These are phyloP conservation scores for Helogale parvula DNA, from an alignment of 2,113 vertebrate genomes.

Conservation along the genomic window DNA sequence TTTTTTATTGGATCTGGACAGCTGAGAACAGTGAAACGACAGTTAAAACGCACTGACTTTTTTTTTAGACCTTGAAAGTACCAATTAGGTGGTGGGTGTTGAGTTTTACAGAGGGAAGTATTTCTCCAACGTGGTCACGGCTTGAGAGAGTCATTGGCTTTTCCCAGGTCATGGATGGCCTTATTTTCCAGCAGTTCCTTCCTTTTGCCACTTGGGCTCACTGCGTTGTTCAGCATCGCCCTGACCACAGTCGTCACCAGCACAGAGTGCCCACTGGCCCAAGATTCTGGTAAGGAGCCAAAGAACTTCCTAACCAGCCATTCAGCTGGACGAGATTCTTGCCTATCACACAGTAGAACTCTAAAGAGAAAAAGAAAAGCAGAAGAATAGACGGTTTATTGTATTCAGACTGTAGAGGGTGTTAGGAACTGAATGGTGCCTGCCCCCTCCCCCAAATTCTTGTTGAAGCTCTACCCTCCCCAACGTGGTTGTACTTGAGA, in stretches of 20 bases:
- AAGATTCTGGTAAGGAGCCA: conserved; percentile 72
- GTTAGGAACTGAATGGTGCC: neutral
- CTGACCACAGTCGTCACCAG: conserved; percentile 81
- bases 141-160: conserved; percentile 25
- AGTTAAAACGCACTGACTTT: neutral
- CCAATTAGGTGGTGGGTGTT: neutral
- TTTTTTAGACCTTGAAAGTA: neutral
- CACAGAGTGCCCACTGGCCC: conserved; percentile 81
- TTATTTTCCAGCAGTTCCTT: conserved; percentile 88
- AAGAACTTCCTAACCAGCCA: conserved; percentile 86
- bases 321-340: conserved; percentile 86
- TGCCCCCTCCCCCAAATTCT: neutral
- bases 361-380: conserved; percentile 67
- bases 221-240: conserved; percentile 85
- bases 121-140: conserved; percentile 45
- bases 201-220: conserved; percentile 81
- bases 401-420: neutral
- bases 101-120: neutral
- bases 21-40: neutral
- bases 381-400: neutral
- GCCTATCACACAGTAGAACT: conserved; percentile 86
- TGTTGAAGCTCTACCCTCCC: neutral
- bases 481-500: neutral
- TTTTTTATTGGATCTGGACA: neutral
- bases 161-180: conserved; percentile 84